Conservation (phyloP, 2,888 invertebrate species). For the Timema cristinae region DNA sequence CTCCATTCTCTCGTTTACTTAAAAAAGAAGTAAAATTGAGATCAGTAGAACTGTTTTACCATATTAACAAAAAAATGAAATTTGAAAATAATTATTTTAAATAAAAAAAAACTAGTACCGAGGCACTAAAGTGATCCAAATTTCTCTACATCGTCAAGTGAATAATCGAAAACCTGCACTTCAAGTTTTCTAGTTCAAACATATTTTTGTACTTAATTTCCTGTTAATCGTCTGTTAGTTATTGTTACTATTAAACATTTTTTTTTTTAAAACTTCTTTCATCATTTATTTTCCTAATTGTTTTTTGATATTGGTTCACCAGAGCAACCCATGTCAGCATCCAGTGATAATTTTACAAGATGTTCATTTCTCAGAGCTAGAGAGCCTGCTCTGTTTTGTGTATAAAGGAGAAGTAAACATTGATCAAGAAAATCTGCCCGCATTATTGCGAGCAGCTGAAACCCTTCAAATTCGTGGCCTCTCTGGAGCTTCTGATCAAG, state of each 20-base stretch:
- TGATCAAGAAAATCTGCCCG: slow-evolving; percentile 38
- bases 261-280: not conserved
- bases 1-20: too few species aligned
- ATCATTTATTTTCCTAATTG: not conserved
- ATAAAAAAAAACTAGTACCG: too few species aligned
- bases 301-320: slow-evolving; percentile 26
- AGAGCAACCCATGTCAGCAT: slow-evolving; percentile 70
- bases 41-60: too few species aligned
- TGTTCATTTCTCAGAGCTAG: slow-evolving; percentile 37
- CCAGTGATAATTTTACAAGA: slow-evolving; percentile 39
- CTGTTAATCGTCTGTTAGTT: too few species aligned
- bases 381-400: slow-evolving; percentile 38
- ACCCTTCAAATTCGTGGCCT: slow-evolving; percentile 39
- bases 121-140: too few species aligned
- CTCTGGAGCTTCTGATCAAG: slow-evolving; percentile 34
- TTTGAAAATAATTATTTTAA: too few species aligned
- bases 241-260: not conserved
- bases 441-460: slow-evolving; percentile 38
- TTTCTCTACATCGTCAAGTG: too few species aligned
- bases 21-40: too few species aligned
- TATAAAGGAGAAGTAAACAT: slow-evolving; percentile 41
- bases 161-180: too few species aligned
- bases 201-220: too few species aligned
- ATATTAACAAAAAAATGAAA: too few species aligned
- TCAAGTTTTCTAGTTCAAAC: too few species aligned